Base-by-base conservation (phyloP, 2,888 invertebrate genomes). In the Platycheirus albimanus region DNA sequence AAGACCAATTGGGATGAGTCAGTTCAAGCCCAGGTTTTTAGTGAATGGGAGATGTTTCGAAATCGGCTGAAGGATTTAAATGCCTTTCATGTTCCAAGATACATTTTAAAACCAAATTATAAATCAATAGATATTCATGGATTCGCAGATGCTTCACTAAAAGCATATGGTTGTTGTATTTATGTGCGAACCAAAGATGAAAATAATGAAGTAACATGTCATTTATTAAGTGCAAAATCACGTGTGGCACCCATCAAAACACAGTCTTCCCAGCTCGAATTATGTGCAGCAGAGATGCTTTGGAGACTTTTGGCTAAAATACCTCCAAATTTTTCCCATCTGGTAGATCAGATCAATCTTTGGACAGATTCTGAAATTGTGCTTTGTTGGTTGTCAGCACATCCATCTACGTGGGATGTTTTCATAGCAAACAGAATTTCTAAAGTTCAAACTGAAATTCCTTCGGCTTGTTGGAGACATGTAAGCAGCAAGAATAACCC, bases 191-290 rank as follows among this genome's bases (percentile, higher is more conserved):
- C 64, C 0, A 51, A 51, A 1, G 51, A 63, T 38, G 64, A 47
- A 13, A 51, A 75, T n/a, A 38, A 47, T 52, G 56, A 33, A 3
- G 41, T 70, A 4, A 54, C 52, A 10, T 61, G 78, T 3, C 63
- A 70, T 8, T 52, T 77, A 24, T 72, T 56, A 67, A 70, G 45
- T 41, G 75, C 71, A 41, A 74, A 77, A 54, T 85, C 70, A 6
- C 64, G 58, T 30, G 69, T 85, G 33, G 79, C 72, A 54, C 74
- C 77, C n/a, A 33, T 78, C 2, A 0, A 77, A 85, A 41, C 54
- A 81, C 70, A 75, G 69, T 0, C 20, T 85, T 2, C 76, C 83
- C 1, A 43, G 74, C 5, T 17, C 80, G 76, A 85, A 11, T 8
- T 63, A 11, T 63, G 47, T 13, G 33, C 63, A 17, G 63, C 67